A percentile compares a stretch with the other conserved stretches of the same genome.
Evolutionary conservation across 2,888 invertebrate genomes (phyloP).

Genomic region (Odontomyia ornata): DNA sequence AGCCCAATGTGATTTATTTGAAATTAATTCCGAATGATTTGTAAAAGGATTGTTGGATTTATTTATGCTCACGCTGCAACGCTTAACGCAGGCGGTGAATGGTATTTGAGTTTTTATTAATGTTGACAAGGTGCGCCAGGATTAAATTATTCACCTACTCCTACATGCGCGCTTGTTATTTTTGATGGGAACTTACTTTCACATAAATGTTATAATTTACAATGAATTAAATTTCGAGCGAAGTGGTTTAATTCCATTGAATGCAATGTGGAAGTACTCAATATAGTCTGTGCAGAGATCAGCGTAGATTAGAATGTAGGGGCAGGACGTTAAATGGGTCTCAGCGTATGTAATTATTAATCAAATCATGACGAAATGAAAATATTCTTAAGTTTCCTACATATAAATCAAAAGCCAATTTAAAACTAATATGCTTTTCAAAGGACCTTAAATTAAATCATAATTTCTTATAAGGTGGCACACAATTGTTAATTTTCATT

Average conservation of each 20-base stretch:
- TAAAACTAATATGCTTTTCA: too few species aligned
- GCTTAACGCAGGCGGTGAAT: background rate
- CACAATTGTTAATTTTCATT: too few species aligned
- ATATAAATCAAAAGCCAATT: too few species aligned
- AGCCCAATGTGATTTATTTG: slow-evolving; percentile 20
- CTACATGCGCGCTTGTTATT: background rate
- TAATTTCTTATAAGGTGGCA: too few species aligned
- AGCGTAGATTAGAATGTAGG: too few species aligned
- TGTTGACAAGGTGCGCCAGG: background rate
- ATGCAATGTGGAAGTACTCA: too few species aligned
- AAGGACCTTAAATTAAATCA: too few species aligned
- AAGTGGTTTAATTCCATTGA: background rate
- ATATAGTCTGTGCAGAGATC: too few species aligned
- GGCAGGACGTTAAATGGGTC: too few species aligned
- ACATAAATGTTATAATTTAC: background rate
- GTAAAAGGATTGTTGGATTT: slow-evolving; percentile 2
- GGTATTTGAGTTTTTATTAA: background rate
- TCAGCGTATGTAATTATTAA: too few species aligned
- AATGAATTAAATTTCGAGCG: background rate
- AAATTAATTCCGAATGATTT: slow-evolving; percentile 24
- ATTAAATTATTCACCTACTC: background rate
- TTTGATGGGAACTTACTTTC: background rate
- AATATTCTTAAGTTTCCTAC: too few species aligned
- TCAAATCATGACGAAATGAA: too few species aligned
- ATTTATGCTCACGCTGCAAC: background rate